A percentile compares a stretch with the other conserved stretches of the same genome.
phyloP scores from a whole-genome alignment of 2,888 invertebrate species.

The Chrysodeixis includens region DNA sequence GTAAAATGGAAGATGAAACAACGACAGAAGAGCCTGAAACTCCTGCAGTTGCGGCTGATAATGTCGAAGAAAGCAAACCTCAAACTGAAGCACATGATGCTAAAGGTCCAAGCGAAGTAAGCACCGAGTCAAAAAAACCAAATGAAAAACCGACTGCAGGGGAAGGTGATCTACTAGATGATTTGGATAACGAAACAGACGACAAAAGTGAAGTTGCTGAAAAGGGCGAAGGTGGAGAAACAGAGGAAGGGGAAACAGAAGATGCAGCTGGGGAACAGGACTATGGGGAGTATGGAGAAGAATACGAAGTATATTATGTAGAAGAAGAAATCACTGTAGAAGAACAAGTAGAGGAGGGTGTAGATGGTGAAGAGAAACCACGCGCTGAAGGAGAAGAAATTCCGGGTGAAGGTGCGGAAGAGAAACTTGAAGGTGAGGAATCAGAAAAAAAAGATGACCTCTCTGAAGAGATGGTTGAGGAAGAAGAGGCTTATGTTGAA shows the following conservation, averaged over 20 bases:
- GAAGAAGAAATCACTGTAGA: slow-evolving; percentile 19
- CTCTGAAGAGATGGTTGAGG: slow-evolving; percentile 67
- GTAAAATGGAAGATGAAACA: slow-evolving; percentile 57
- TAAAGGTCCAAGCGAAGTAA: slow-evolving; percentile 24
- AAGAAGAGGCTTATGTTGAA: slow-evolving; percentile 74
- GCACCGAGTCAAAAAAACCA: neutral
- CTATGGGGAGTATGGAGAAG: slow-evolving; percentile 31
- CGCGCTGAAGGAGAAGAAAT: slow-evolving; percentile 51
- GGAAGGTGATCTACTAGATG: slow-evolving; percentile 23
- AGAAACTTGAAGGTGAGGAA: slow-evolving; percentile 63
- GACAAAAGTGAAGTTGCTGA: slow-evolving; percentile 11
- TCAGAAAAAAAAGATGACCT: slow-evolving; percentile 54
- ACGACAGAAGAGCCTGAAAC: slow-evolving; percentile 48
- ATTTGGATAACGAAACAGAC: slow-evolving; percentile 51
- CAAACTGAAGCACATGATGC: slow-evolving; percentile 30
- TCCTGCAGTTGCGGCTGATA: slow-evolving; percentile 39
- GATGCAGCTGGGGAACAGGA: slow-evolving; percentile 27
- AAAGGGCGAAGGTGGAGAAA: slow-evolving; percentile 19
- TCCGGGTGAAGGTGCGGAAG: slow-evolving; percentile 60
- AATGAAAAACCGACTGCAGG: neutral
- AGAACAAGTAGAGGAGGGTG: slow-evolving; percentile 22
- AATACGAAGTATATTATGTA: slow-evolving; percentile 22
- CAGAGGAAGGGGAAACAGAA: slow-evolving; percentile 37
- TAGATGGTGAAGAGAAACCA: slow-evolving; percentile 25
- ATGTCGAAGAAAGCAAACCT: slow-evolving; percentile 39